Base-by-base conservation (phyloP, 2,888 invertebrate species). In the Metopia argyrocephala region DNA sequence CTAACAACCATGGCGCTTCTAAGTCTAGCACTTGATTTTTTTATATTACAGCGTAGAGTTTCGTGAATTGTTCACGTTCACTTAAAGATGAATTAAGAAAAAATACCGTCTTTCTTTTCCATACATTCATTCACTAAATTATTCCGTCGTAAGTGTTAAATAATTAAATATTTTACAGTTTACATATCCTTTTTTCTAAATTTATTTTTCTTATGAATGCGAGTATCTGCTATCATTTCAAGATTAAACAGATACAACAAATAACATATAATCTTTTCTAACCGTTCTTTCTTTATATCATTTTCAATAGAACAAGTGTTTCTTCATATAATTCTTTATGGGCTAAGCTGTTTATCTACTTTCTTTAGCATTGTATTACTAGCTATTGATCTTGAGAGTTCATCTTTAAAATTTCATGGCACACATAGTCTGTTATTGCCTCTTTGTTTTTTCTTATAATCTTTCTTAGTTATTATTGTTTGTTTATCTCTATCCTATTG, bases 1-100 rank as follows among this genome's bases (percentile, higher is more conserved):
- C n/a, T n/a, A n/a, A n/a, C n/a, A n/a, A n/a, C n/a, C n/a, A 61
- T 83, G 83, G 83, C 83, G 83, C 83, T 83, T 83, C 79, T 79
- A 45, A 78, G 83, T 82, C 83, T 82, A 75, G 79, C 73, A 82
- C 75, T 61, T 18, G 59, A 38, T 38, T n/a, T 75, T 69, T 75
- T 75, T 78, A 57, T 57, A 73, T 68, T 50, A 57, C 54, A 78
- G 15, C 38, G n/a, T n/a, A n/a, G n/a, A 31, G 9, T 38, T 38
- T 38, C 15, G 12, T 78, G 75, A 31, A 74, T 70, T 83, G 78
- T 69, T 82, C 79, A 75, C 52, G 69, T 69, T 83, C 57, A 50
- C 59, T 66, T 62, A 75, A 82, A 83, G n/a, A n/a, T n/a, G n/a
- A n/a, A n/a, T n/a, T n/a, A n/a, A n/a, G n/a, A n/a, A n/a, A n/a